Conservation (phyloP, 2,797 vertebrate genomes). For the Hafferia zeledoni region DNA sequence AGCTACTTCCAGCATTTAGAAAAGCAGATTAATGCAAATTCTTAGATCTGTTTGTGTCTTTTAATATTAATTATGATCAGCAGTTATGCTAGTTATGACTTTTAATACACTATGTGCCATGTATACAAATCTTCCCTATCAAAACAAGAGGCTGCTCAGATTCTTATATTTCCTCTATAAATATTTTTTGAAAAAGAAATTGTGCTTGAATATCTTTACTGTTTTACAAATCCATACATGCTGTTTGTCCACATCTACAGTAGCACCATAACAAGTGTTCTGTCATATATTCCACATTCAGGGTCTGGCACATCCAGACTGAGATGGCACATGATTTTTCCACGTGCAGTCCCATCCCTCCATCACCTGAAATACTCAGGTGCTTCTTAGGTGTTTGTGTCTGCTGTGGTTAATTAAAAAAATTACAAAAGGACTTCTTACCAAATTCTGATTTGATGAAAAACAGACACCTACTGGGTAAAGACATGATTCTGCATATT, state of each 20-base stretch:
- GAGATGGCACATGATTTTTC: neutral
- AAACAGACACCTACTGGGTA: neutral
- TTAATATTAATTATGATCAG: neutral
- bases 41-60: neutral
- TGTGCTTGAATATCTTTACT: neutral
- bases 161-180: neutral
- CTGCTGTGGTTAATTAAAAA: neutral
- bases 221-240: neutral
- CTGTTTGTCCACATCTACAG: neutral
- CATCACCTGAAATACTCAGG: neutral
- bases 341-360: neutral
- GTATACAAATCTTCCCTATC: neutral
- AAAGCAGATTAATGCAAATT: neutral
- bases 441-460: neutral
- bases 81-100: neutral
- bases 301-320: neutral
- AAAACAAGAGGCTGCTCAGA: neutral
- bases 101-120: neutral
- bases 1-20: neutral
- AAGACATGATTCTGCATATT: neutral
- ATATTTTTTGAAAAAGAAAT: rapidly evolving
- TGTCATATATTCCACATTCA: neutral
- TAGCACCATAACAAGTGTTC: neutral
- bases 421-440: neutral
- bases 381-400: neutral